These are phyloP conservation scores for Scytalopus superciliaris DNA, from an alignment of 2,113 vertebrate species.

Conservation along the genomic window DNA sequence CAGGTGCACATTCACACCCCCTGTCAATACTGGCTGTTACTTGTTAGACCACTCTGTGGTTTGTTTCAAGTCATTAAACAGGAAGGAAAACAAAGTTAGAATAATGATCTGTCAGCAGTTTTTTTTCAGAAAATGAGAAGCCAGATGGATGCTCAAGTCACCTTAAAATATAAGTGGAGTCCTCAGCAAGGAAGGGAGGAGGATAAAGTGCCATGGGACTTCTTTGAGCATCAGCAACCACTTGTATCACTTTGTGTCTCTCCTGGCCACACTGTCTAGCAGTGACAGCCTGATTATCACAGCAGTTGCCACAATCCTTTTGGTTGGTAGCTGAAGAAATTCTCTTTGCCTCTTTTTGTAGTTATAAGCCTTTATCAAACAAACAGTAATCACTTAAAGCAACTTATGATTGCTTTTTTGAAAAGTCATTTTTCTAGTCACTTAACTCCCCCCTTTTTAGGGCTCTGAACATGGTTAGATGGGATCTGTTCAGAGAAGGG, in stretches of 20 bases:
- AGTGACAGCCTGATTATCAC: background rate
- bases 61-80: background rate
- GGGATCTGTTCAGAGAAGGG: background rate
- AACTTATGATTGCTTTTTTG: background rate
- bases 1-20: background rate
- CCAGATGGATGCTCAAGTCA: background rate
- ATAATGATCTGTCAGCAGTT: background rate
- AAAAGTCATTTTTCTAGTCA: background rate
- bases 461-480: background rate
- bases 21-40: background rate
- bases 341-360: background rate
- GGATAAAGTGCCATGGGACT: background rate
- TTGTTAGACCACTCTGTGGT: background rate
- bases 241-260: background rate
- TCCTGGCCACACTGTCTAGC: accelerated
- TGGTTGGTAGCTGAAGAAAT: background rate
- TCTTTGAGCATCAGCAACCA: background rate
- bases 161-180: background rate
- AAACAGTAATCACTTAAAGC: background rate
- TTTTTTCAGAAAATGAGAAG: background rate
- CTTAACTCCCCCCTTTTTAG: background rate
- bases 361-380: background rate
- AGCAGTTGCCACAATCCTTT: background rate
- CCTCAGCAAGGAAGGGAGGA: background rate
- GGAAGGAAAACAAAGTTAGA: background rate